phyloP scores from a whole-genome alignment of 2,797 vertebrate species.

The Squalus acanthias region DNA sequence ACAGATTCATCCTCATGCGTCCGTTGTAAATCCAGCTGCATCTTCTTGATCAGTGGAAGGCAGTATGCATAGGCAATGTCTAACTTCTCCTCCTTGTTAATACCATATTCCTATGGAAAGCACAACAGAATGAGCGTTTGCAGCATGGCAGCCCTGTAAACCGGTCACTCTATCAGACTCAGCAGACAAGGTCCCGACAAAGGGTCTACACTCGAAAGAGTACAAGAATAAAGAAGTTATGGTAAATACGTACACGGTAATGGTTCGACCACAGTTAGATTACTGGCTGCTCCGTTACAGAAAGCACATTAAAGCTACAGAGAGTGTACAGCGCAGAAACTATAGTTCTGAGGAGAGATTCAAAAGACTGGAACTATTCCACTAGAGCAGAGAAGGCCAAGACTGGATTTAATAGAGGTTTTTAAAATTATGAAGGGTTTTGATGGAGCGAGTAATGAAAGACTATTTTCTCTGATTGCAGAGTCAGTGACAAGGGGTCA shows the following conservation, averaged over 20 bases:
- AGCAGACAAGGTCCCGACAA: not conserved
- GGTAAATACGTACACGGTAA: not conserved
- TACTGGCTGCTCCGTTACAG: not conserved
- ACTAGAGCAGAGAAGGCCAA: not conserved
- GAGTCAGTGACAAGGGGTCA: not conserved
- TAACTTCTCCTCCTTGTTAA: constrained; percentile 85
- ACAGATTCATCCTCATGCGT: constrained; percentile 97
- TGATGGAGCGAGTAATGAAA: not conserved
- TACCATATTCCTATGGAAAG: constrained; percentile 83
- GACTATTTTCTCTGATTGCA: not conserved
- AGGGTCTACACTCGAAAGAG: not conserved
- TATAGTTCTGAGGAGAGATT: not conserved
- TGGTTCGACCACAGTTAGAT: not conserved
- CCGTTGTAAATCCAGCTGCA: constrained; percentile 88
- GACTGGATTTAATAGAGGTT: not conserved
- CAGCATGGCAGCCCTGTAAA: not conserved
- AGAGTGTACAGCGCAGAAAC: not conserved
- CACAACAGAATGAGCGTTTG: not conserved
- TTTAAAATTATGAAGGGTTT: not conserved
- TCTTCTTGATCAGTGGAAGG: constrained; percentile 89
- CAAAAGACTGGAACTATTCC: not conserved
- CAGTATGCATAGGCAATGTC: constrained; percentile 95
- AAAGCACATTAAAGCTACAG: not conserved
- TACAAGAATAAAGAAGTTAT: not conserved
- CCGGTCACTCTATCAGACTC: not conserved